Conservation (phyloP, 2,113 vertebrate genomes). For the Barnardius zonarius region DNA sequence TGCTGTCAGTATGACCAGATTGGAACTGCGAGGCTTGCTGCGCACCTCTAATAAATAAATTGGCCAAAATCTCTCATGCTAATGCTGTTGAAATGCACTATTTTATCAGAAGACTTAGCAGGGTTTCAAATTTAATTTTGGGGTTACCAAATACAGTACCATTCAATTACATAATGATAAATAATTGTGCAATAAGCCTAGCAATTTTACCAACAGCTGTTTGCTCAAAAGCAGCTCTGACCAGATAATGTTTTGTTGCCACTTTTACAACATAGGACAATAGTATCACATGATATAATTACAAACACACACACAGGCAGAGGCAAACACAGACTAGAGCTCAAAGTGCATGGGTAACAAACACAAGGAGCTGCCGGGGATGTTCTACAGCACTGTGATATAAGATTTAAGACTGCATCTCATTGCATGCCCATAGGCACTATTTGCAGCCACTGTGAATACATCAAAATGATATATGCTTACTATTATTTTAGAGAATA, state of each 20-base stretch:
- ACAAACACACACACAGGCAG: fast-evolving
- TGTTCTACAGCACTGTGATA: background rate
- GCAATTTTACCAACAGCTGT: background rate
- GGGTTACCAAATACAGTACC: background rate
- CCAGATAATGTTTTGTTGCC: background rate
- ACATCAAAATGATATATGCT: background rate
- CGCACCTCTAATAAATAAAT: background rate
- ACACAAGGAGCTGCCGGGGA: background rate
- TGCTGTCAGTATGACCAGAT: background rate
- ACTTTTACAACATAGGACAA: background rate
- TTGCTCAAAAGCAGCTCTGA: background rate
- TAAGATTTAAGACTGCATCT: background rate
- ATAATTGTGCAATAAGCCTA: background rate
- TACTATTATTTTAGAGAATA: background rate
- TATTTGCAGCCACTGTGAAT: background rate
- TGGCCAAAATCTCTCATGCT: background rate
- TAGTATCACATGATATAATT: background rate
- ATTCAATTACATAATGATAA: background rate
- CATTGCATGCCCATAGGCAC: fast-evolving
- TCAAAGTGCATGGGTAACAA: background rate
- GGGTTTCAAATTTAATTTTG: background rate
- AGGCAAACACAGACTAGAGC: background rate
- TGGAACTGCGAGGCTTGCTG: background rate
- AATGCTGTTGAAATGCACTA: background rate
- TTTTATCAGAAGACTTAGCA: background rate